Conservation (phyloP, 2,113 vertebrate species). For the Mormyrus iriodes region DNA sequence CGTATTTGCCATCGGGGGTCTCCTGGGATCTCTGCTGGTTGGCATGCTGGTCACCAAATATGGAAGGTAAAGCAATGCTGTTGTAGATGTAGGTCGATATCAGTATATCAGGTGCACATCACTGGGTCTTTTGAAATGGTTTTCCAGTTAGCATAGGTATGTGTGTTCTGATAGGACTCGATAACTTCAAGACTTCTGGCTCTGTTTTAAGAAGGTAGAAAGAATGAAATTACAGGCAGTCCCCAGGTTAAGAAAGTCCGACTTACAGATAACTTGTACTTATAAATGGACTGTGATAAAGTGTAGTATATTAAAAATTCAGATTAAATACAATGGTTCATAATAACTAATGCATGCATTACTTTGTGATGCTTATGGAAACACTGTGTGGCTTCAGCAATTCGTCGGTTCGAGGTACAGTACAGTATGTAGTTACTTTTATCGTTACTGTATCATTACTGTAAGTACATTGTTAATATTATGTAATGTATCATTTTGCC, state of each 20-base stretch:
- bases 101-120: not conserved
- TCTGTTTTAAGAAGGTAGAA: not conserved
- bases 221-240: not conserved
- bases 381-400: not conserved
- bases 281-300: not conserved
- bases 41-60: slow-evolving; percentile 67
- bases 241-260: not conserved
- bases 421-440: not conserved
- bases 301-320: not conserved
- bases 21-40: slow-evolving; percentile 72
- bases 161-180: not conserved
- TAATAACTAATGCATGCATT: not conserved
- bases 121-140: not conserved
- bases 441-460: too few species aligned
- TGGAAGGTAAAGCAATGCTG: slow-evolving; percentile 62
- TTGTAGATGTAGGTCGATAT: not conserved
- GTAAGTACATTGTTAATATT: too few species aligned
- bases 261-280: not conserved
- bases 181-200: not conserved
- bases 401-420: not conserved
- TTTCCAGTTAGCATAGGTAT: not conserved
- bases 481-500: not conserved
- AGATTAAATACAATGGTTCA: not conserved
- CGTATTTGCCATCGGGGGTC: slow-evolving; percentile 77
- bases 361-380: not conserved